A percentile compares a stretch with the other conserved stretches of the same genome.
Evolutionary conservation across 2,888 invertebrate species (phyloP).

Genomic region (Nomada ferruginata): DNA sequence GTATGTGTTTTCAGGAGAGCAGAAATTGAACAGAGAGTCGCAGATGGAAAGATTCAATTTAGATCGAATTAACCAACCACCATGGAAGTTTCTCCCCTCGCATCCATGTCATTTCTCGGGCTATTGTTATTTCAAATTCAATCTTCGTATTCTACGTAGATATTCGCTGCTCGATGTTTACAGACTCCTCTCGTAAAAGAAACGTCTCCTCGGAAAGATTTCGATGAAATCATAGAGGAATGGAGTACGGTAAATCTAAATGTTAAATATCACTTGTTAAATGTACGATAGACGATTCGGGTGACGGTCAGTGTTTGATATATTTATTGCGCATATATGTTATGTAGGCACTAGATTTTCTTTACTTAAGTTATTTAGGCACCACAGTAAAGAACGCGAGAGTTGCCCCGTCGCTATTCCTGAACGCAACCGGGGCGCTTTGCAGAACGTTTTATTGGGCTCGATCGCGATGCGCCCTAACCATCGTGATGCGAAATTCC

Average conservation of each 20-base stretch:
- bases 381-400: constrained; percentile 64
- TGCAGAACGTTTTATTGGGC: neutral
- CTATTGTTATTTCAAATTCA: too few relatives aligned
- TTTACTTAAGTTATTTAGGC: constrained; percentile 72
- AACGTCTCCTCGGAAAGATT: too few relatives aligned
- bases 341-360: constrained; percentile 53
- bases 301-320: constrained; percentile 8
- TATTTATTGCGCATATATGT: constrained; percentile 47
- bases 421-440: neutral
- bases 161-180: too few relatives aligned
- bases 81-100: too few relatives aligned
- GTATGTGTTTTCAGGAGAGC: neutral
- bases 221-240: too few relatives aligned
- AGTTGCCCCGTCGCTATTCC: neutral
- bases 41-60: neutral
- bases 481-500: constrained; percentile 28
- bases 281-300: neutral
- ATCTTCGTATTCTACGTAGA: too few relatives aligned
- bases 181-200: too few relatives aligned
- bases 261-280: constrained; percentile 9
- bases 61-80: neutral
- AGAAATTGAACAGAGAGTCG: neutral
- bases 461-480: constrained; percentile 24
- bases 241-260: neutral
- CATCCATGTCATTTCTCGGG: too few relatives aligned